Percentiles rank a stretch among this genome's conserved stretches.
phyloP scores from a whole-genome alignment of 2,888 invertebrate species.

The Protophormia terraenovae region DNA sequence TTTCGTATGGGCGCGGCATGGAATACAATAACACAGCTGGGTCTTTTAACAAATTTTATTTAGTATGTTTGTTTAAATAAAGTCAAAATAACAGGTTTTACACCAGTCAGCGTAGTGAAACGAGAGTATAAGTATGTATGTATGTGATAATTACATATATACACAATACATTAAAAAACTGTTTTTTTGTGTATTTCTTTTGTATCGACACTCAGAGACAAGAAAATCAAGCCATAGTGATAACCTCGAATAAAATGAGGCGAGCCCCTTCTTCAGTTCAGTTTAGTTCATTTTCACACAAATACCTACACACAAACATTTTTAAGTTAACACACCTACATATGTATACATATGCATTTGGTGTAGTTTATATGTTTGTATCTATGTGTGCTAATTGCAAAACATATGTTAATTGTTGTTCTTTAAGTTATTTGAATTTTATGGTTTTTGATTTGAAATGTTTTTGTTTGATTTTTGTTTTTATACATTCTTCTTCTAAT shows the following conservation, averaged over 20 bases:
- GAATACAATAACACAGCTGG: not conserved
- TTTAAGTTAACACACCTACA: not conserved
- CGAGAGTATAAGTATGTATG: not conserved
- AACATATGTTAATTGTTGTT: slow-evolving; percentile 9
- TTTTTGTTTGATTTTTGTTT: slow-evolving; percentile 15
- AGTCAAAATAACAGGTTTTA: not conserved
- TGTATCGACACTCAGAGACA: not conserved
- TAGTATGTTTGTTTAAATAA: not conserved
- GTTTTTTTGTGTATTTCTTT: not conserved
- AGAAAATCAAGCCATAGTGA: slow-evolving; percentile 25
- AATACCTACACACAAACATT: not conserved
- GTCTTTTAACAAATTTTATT: not conserved
- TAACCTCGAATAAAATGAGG: slow-evolving; percentile 57
- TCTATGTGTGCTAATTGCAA: not conserved
- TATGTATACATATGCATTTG: not conserved
- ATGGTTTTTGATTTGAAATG: not conserved
- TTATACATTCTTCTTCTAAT: not conserved
- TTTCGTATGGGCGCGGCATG: not conserved
- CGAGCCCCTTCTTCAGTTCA: slow-evolving; percentile 60
- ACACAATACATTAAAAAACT: not conserved
- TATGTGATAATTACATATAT: not conserved
- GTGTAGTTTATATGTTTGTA: too few relatives aligned
- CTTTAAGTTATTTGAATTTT: not conserved
- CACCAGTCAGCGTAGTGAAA: not conserved
- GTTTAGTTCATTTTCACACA: not conserved